Conservation (phyloP, 37 sponge, comb jelly and placozoan species). For the Beroe ovata region DNA sequence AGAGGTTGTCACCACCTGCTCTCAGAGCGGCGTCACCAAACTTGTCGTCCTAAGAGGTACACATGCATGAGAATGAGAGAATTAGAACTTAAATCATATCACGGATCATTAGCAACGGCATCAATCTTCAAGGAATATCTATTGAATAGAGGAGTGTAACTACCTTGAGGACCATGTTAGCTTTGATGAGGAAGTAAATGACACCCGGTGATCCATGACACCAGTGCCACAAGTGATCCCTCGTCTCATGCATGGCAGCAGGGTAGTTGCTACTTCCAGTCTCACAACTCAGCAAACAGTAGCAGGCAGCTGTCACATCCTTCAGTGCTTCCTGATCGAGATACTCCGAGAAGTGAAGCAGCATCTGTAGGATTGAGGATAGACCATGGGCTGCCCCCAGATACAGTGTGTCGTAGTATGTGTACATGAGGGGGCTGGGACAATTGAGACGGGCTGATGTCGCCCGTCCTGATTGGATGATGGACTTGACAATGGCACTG, state of each 20-base stretch:
- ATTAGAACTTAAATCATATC: no score
- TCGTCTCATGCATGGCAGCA: conserved; percentile 16
- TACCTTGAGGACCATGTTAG: conserved; percentile 73
- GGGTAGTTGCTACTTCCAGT: conserved; percentile 42
- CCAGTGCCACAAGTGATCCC: conserved; percentile 87
- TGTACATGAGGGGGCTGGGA: conserved; percentile 63
- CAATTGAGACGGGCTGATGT: not conserved
- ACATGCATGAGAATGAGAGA: no score
- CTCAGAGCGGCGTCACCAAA: conserved; percentile 72
- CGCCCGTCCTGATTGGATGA: conserved; percentile 37
- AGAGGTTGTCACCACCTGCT: conserved; percentile 78
- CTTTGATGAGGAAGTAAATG: conserved; percentile 73
- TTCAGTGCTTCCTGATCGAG: not conserved
- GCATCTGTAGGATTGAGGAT: conserved; percentile 42
- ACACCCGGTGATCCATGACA: conserved; percentile 98
- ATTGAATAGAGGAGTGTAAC: no score
- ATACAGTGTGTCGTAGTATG: conserved; percentile 48
- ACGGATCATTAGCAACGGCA: no score
- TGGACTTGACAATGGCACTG: not conserved
- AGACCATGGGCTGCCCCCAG: conserved; percentile 64
- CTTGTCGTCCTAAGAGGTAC: conserved; percentile 71
- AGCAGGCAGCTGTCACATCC: conserved; percentile 48
- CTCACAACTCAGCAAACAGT: conserved; percentile 54
- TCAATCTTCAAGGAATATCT: no score
- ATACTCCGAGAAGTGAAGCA: conserved; percentile 4